Percentiles rank a stretch among this genome's conserved stretches.
phyloP scores from a whole-genome alignment of 1,140 invertebrate genomes.

The Lethrus apterus region DNA sequence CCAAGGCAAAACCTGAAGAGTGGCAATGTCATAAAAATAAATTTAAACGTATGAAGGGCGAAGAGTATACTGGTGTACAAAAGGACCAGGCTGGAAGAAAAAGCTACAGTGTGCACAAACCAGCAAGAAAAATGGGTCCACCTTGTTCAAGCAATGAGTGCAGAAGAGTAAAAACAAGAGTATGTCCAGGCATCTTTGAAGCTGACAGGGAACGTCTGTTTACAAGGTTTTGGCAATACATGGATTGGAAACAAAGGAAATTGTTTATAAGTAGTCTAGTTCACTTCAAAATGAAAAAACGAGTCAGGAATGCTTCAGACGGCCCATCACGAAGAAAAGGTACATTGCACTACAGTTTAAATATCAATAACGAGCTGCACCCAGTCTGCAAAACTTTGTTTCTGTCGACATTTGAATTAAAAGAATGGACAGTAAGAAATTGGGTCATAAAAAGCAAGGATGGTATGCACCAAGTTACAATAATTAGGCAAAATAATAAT shows the following conservation, averaged over 20 bases:
- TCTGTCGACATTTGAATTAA: slow-evolving; percentile 6
- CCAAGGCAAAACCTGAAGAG: slow-evolving; percentile 32
- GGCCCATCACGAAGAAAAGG: slow-evolving; percentile 4
- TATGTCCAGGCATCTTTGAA: no score
- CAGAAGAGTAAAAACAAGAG: neutral
- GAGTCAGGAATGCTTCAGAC: neutral
- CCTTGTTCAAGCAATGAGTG: no score
- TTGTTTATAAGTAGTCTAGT: neutral
- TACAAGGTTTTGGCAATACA: slow-evolving; percentile 31
- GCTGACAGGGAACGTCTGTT: slow-evolving; percentile 8
- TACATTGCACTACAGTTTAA: slow-evolving; percentile 11
- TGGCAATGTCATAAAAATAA: slow-evolving; percentile 8
- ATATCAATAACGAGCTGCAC: slow-evolving; percentile 6
- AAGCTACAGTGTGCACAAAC: neutral
- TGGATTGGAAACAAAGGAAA: slow-evolving; percentile 28
- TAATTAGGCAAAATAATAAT: neutral
- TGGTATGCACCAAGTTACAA: neutral
- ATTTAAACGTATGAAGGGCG: slow-evolving; percentile 8
- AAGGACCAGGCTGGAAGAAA: no score
- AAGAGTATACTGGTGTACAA: no score
- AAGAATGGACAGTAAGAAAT: slow-evolving; percentile 2
- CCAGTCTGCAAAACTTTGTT: slow-evolving; percentile 9
- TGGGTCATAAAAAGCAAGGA: neutral
- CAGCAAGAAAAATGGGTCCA: neutral
- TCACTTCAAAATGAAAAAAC: slow-evolving; percentile 1